Percentiles rank a stretch among this genome's conserved stretches.
phyloP scores from a whole-genome alignment of 2,888 invertebrate species.

The Ormyrus labotus region DNA sequence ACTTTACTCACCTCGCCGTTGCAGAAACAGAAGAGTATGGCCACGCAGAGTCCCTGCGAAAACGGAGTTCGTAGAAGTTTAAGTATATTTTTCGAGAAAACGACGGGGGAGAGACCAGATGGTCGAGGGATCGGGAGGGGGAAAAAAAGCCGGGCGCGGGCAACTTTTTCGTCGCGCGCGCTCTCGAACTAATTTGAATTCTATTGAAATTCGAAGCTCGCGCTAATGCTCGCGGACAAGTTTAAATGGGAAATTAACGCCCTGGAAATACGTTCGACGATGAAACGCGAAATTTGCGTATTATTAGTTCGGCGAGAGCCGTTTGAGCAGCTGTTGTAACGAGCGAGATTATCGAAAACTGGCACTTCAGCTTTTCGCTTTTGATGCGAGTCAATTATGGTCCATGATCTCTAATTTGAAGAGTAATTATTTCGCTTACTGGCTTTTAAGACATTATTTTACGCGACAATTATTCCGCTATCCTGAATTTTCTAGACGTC shows the following conservation, averaged over 20 bases:
- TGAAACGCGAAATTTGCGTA: not conserved
- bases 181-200: slow-evolving; percentile 39
- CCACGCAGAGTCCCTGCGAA: slow-evolving; percentile 92
- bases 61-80: slow-evolving; percentile 42
- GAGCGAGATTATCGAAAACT: too few relatives aligned
- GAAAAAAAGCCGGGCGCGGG: too few relatives aligned
- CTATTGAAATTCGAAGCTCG: slow-evolving; percentile 3
- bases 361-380: too few relatives aligned
- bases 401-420: too few relatives aligned
- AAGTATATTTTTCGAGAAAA: slow-evolving; percentile 11
- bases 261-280: not conserved
- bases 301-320: not conserved
- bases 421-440: too few relatives aligned
- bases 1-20: slow-evolving; percentile 89
- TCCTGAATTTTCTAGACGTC: too few relatives aligned
- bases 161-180: not conserved
- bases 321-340: too few relatives aligned
- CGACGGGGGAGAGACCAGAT: not conserved
- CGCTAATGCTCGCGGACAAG: not conserved
- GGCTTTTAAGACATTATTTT: too few relatives aligned
- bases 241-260: slow-evolving; percentile 26
- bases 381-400: too few relatives aligned
- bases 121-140: too few relatives aligned
- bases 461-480: too few relatives aligned
- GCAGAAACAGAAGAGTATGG: slow-evolving; percentile 94